Evolutionary conservation across 2,113 vertebrate species (phyloP).

Genomic region (Epinephelus cyanopodus): DNA sequence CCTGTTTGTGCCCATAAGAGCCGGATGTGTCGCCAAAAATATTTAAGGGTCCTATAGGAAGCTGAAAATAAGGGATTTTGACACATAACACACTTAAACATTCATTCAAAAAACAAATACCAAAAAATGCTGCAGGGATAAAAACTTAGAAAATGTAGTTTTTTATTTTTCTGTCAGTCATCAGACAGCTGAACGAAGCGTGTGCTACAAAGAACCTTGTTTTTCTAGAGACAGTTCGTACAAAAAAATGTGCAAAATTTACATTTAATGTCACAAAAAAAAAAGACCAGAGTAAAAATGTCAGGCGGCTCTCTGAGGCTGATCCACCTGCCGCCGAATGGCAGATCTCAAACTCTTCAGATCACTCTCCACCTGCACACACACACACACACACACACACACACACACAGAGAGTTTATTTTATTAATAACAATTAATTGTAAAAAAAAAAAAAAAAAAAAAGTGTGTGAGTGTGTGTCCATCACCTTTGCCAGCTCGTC

Average conservation of each 20-base stretch:
- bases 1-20: background rate
- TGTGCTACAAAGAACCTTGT: too few relatives aligned
- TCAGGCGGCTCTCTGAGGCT: background rate
- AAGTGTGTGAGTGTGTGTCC: background rate
- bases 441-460: background rate
- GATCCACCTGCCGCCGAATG: conserved; percentile 7
- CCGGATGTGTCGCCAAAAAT: background rate
- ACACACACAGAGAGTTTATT: too few relatives aligned
- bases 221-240: background rate
- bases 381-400: too few relatives aligned
- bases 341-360: conserved; percentile 30
- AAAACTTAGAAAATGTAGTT: background rate
- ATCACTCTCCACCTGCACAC: conserved; percentile 33
- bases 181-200: background rate
- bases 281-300: background rate
- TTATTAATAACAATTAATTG: background rate
- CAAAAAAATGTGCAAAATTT: background rate
- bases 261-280: background rate
- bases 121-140: background rate
- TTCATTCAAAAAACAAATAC: background rate
- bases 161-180: background rate
- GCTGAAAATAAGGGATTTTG: too few relatives aligned
- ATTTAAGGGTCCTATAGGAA: background rate
- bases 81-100: too few relatives aligned
- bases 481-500: conserved; percentile 39